A percentile compares a stretch with the other conserved stretches of the same genome.
These are phyloP conservation scores for Sebastes elongatus DNA, from an alignment of 2,797 vertebrate genomes.

Conservation along the genomic window DNA sequence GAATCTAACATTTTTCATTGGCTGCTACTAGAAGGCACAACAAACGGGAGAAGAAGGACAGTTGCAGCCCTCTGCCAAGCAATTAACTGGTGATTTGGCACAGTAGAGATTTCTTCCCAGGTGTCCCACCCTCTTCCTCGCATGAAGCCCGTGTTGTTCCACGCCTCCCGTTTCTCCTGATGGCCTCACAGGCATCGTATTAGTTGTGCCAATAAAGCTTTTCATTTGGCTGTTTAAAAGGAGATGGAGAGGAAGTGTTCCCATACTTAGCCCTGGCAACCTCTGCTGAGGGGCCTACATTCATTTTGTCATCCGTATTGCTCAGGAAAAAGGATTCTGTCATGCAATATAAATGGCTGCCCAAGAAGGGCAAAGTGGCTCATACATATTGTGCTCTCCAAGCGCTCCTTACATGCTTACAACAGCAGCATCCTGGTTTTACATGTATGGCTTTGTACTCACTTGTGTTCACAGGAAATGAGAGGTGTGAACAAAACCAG, in stretches of 20 bases:
- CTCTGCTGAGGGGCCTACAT: constrained; percentile 69
- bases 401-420: constrained; percentile 28
- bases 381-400: constrained; percentile 24
- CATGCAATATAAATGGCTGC: constrained; percentile 64
- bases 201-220: constrained; percentile 82
- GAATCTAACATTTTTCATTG: constrained; percentile 65
- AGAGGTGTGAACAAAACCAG: neutral
- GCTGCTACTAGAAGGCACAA: constrained; percentile 50
- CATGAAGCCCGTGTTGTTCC: constrained; percentile 81
- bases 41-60: constrained; percentile 60
- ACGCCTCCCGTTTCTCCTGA: constrained; percentile 74
- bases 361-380: constrained; percentile 51
- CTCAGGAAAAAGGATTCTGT: constrained; percentile 60
- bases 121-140: constrained; percentile 70
- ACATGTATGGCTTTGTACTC: constrained; percentile 46
- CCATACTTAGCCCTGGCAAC: constrained; percentile 75
- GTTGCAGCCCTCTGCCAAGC: constrained; percentile 71
- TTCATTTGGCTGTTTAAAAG: constrained; percentile 80
- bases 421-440: constrained; percentile 63
- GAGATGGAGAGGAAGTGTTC: constrained; percentile 80
- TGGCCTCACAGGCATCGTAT: constrained; percentile 80
- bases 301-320: constrained; percentile 66
- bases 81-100: constrained; percentile 82
- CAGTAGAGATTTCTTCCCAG: constrained; percentile 71
- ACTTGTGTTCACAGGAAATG: constrained; percentile 12